These are phyloP conservation scores for Drosophila neocordata DNA, from an alignment of 1,140 invertebrate genomes.

Conservation along the genomic window DNA sequence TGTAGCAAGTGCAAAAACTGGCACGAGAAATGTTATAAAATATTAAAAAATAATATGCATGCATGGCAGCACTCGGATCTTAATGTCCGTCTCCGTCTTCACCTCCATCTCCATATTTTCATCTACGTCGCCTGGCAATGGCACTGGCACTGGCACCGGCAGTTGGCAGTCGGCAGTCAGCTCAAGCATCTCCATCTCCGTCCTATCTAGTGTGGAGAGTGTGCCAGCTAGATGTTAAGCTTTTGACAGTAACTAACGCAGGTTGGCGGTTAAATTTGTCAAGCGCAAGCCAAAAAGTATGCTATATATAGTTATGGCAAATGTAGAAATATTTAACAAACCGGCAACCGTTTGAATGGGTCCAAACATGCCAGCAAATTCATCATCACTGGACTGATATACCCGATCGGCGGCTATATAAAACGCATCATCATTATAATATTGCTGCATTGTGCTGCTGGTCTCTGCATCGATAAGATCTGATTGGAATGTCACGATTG, in stretches of 20 bases:
- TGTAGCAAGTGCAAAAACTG: conserved; percentile 39
- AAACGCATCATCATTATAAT: conserved; percentile 78
- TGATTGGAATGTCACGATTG: conserved; percentile 14
- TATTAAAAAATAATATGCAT: conserved; percentile 79
- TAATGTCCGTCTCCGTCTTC: neutral
- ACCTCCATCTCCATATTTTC: conserved; percentile 8
- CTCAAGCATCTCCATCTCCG: conserved; percentile 6
- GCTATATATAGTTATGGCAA: neutral
- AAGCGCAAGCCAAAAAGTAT: conserved; percentile 25
- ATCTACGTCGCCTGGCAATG: neutral
- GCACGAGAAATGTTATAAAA: conserved; percentile 60
- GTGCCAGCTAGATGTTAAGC: neutral
- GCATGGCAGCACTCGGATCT: conserved; percentile 44
- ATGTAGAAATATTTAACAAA: conserved; percentile 47
- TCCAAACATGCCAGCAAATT: conserved; percentile 81
- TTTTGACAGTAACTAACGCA: conserved; percentile 31
- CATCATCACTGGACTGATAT: conserved; percentile 77
- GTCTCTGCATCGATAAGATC: conserved; percentile 76
- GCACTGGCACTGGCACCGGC: too few relatives aligned
- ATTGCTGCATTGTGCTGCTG: conserved; percentile 74
- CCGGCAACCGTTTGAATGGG: conserved; percentile 80
- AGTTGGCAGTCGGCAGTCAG: neutral
- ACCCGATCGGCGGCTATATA: conserved; percentile 80
- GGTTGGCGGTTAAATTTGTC: conserved; percentile 35
- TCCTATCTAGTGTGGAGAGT: neutral